Evolutionary conservation across 2,888 invertebrate species (phyloP).

Genomic region (Herminia tarsipennalis): DNA sequence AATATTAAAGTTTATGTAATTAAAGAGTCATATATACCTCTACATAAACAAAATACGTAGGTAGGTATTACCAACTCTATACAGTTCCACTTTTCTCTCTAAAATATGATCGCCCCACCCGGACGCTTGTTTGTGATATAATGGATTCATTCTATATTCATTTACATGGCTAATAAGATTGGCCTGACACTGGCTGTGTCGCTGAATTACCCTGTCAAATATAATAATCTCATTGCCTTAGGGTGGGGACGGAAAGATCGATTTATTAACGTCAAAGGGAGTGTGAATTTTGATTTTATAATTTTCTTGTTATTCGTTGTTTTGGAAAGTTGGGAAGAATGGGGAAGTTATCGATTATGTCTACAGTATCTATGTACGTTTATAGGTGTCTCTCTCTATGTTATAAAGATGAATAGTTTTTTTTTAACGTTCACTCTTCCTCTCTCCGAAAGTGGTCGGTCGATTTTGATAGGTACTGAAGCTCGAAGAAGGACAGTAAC

Average conservation of each 20-base stretch:
- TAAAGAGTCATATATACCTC: neutral
- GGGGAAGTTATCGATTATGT: too few species aligned
- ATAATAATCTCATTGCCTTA: constrained; percentile 67
- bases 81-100: constrained; percentile 52
- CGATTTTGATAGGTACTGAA: too few species aligned
- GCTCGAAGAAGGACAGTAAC: too few species aligned
- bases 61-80: constrained; percentile 51
- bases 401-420: too few species aligned
- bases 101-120: constrained; percentile 71
- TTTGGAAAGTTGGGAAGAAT: too few species aligned
- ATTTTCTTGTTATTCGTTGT: too few species aligned
- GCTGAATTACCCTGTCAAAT: constrained; percentile 79
- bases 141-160: constrained; percentile 85
- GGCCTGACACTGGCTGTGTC: constrained; percentile 70
- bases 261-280: constrained; percentile 21
- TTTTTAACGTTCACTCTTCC: too few species aligned
- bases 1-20: neutral
- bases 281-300: constrained; percentile 2
- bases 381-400: too few species aligned
- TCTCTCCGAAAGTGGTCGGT: too few species aligned
- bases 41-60: neutral
- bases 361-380: too few species aligned
- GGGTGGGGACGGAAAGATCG: constrained; percentile 37
- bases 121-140: constrained; percentile 79
- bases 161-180: constrained; percentile 83